Evolutionary conservation across 2,888 invertebrate genomes (phyloP), one percentile per base, ranked within the genome.

Genomic region (Pyrochroa serraticornis): DNA sequence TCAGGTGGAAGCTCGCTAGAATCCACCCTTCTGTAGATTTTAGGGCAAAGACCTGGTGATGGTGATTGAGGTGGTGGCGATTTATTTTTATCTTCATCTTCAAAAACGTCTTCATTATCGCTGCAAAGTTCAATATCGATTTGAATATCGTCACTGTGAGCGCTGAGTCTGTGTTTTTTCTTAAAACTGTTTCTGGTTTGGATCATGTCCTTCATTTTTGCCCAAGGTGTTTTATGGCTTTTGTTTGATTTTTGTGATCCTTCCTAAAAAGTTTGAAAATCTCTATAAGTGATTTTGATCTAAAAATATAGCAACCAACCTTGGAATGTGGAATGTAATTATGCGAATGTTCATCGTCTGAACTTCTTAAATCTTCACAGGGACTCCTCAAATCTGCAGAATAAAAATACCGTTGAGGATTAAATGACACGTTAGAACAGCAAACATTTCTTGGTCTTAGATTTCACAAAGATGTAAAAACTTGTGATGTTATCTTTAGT

Each of bases 171-270:
- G 58, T 75, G 72, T 50, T 82, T 80, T 77, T 87, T 86, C 54
- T 87, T 83, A 10, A 88, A 87, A 63, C 88, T 88, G 60, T 86
- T 83, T 48, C 87, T 83, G 0, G 88, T 87, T 72, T 89, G 88
- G 60, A 91, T 88, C 54, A 91, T 90, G 70, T 89, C 88, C 62
- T 89, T 87, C 81, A 91, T 88, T 77, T 89, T 88, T 0, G 87
- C 87, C 90, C 91, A 91, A 0, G 90, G 87, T n/a, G 87, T 88
- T 73, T 86, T 64, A 33, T 65, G 58, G 45, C 39, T 42, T 45
- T 61, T 64, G 22, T 49, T 54, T n/a, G 63, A 63, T 55, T 63
- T 62, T 37, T 59, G 59, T 41, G 61, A 57, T 32, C 62, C 65
- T 22, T 65, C 62, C 66, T 66, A 34, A 52, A 66, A 59, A 10